A percentile compares a stretch with the other conserved stretches of the same genome.
Evolutionary conservation across 1,140 invertebrate genomes (phyloP).

Genomic region (Aethina tumida): DNA sequence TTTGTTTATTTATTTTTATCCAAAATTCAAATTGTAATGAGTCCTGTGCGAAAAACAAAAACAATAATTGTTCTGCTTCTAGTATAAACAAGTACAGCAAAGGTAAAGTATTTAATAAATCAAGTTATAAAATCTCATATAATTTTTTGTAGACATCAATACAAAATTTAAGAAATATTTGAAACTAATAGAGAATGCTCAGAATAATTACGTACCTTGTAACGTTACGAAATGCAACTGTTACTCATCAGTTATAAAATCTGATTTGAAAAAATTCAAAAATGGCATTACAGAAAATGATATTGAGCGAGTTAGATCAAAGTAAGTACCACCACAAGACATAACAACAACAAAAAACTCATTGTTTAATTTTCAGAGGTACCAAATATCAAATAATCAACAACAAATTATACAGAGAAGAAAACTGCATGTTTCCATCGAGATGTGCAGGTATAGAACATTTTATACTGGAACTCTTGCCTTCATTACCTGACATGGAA

Average conservation of each 20-base stretch:
- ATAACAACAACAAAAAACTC: slow-evolving; percentile 2
- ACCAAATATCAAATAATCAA: slow-evolving; percentile 81
- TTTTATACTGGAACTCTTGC: slow-evolving; percentile 60
- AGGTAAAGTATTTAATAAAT: background rate
- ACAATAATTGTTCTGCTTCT: too few relatives aligned
- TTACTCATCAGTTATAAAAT: slow-evolving; percentile 49
- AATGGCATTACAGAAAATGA: slow-evolving; percentile 56
- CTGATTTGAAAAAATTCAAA: slow-evolving; percentile 61
- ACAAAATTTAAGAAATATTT: slow-evolving; percentile 27
- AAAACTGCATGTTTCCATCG: slow-evolving; percentile 82
- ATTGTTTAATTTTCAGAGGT: slow-evolving; percentile 42
- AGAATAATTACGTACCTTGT: slow-evolving; percentile 39
- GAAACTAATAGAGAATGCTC: slow-evolving; percentile 35
- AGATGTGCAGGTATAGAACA: slow-evolving; percentile 88
- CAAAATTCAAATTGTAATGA: too few relatives aligned
- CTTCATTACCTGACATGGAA: slow-evolving; percentile 72
- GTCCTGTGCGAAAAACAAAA: too few relatives aligned
- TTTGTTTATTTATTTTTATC: too few relatives aligned
- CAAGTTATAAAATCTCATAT: slow-evolving; percentile 1
- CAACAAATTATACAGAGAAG: slow-evolving; percentile 70
- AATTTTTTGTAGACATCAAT: slow-evolving; percentile 15
- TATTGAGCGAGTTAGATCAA: slow-evolving; percentile 48
- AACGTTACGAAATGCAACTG: slow-evolving; percentile 47
- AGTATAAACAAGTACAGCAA: too few relatives aligned
- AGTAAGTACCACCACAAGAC: slow-evolving; percentile 35